phyloP scores from a whole-genome alignment of 2,888 invertebrate genomes.

The Lasiommata megera region DNA sequence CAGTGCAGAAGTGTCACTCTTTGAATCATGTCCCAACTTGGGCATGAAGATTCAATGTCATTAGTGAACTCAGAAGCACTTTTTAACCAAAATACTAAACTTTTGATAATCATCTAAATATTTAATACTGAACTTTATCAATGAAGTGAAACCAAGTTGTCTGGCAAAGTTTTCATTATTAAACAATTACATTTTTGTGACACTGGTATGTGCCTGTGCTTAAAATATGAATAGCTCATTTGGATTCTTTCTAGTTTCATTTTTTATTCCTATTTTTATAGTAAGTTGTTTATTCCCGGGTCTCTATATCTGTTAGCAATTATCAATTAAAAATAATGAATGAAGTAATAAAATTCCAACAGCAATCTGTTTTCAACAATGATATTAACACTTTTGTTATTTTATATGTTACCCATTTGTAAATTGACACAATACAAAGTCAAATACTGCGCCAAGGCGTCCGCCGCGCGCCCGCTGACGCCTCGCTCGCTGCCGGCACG shows the following conservation, averaged over 20 bases:
- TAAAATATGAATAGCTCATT: background rate
- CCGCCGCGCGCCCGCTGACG: conserved; percentile 50
- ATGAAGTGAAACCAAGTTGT: background rate
- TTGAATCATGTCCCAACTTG: no score
- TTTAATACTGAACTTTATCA: no score
- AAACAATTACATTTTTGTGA: background rate
- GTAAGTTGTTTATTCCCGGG: background rate
- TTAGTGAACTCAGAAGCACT: no score
- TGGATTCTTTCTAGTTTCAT: background rate
- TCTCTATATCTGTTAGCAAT: background rate
- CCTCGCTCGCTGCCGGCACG: conserved; percentile 52
- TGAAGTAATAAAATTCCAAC: conserved; percentile 29
- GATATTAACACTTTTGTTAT: conserved; percentile 82
- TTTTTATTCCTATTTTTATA: background rate
- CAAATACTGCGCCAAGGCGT: conserved; percentile 69
- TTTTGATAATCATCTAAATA: no score
- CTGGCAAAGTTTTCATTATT: background rate
- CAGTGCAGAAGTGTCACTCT: no score
- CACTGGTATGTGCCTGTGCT: background rate
- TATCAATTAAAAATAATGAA: background rate
- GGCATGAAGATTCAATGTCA: no score
- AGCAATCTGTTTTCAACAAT: conserved; percentile 61
- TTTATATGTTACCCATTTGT: conserved; percentile 82
- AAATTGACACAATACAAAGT: conserved; percentile 82
- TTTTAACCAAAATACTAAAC: no score